Base-by-base conservation (phyloP, 2,888 invertebrate genomes). In the Pogonocherus hispidulus region DNA sequence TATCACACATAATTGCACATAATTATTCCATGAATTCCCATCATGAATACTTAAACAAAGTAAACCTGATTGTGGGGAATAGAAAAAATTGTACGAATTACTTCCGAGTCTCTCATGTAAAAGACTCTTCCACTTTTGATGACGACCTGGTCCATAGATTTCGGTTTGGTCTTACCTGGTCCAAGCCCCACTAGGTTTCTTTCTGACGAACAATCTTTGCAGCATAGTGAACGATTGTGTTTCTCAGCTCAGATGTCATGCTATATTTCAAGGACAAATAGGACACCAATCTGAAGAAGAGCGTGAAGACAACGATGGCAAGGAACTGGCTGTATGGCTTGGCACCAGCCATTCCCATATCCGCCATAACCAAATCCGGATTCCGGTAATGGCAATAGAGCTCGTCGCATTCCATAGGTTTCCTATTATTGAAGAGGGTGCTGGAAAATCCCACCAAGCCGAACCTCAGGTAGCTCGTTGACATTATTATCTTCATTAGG, bases 391-490 rank as follows among this genome's bases (percentile, higher is more conserved):
- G 88, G 49, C 91, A 87, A 80, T 91, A 92, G 0, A 89, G 76
- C 69, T 88, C 87, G 0, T 87, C 86, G 78, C 94, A 94, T 5
- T 89, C 87, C 85, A 94, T 85, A 0, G 85, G 81, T 0, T 85
- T 86, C 4, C 93, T 84, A 64, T 90, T 87, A 66, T 88, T 85
- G 69, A 91, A 91, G 66, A 93, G 87, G 0, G 92, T 84, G 1
- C 88, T 73, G 49, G 78, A 76, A 20, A 78, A 74, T 5, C 92
- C 93, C 5, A 91, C 89, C 63, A 93, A 87, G 0, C 91, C 90
- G 79, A 91, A 93, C 57, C 93, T 89, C 16, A 93, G 86, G 81
- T 90, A 94, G 0, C 90, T 90, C 1, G 86, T 79, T 0, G 87
- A 85, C 89, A 91, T 90, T 0, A 91, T 77, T 0, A 86, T 80